phyloP scores from a whole-genome alignment of 2,797 vertebrate genomes.

The Myotis daubentonii region DNA sequence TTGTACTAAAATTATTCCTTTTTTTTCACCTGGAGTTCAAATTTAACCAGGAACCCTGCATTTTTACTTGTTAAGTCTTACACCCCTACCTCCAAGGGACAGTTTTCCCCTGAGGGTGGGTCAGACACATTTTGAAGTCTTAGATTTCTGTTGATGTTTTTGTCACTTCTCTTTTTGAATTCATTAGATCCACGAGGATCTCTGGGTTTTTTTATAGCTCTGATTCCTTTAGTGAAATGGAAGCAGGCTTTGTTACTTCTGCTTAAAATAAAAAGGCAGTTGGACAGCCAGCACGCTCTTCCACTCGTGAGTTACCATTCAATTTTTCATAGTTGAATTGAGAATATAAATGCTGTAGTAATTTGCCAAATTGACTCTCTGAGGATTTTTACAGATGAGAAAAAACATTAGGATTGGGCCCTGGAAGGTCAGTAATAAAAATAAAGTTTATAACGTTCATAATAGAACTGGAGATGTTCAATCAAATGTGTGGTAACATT shows the following conservation, averaged over 20 bases:
- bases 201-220: not conserved
- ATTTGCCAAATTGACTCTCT: constrained; percentile 30
- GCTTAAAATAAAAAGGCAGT: not conserved
- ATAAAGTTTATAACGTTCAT: not conserved
- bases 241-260: not conserved
- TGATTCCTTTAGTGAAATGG: not conserved
- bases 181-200: not conserved
- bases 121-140: not conserved
- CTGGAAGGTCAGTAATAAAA: constrained; percentile 10
- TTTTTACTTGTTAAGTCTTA: not conserved
- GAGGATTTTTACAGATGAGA: not conserved
- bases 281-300: not conserved
- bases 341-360: not conserved
- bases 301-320: not conserved
- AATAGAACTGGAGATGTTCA: not conserved
- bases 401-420: not conserved
- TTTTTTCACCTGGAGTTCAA: not conserved
- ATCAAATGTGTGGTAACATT: not conserved
- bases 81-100: not conserved
- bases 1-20: not conserved
- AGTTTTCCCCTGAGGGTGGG: not conserved
- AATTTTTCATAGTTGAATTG: not conserved
- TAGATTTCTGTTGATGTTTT: not conserved
- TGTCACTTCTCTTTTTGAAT: not conserved
- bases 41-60: not conserved